A percentile compares a stretch with the other conserved stretches of the same genome.
Conservation (phyloP, 1,140 invertebrate species). For the Laupala kohalensis region DNA sequence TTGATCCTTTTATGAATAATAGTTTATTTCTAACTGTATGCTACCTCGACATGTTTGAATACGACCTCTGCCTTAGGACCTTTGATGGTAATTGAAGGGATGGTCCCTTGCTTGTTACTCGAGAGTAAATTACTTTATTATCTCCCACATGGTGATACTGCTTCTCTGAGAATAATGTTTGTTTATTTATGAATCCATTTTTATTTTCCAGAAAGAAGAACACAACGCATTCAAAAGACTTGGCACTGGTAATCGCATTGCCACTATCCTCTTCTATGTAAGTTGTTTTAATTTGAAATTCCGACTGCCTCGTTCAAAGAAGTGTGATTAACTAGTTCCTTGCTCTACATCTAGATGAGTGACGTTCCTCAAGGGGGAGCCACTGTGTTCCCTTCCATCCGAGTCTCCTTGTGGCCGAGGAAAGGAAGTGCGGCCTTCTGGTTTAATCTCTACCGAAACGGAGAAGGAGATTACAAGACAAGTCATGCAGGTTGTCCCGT, state of each 20-base stretch:
- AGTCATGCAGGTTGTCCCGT: conserved; percentile 96
- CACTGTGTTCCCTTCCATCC: conserved; percentile 84
- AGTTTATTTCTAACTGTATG: no score
- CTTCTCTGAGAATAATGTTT: no score
- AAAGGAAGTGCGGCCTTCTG: conserved; percentile 90
- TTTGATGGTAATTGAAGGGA: no score
- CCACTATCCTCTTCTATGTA: conserved; percentile 84
- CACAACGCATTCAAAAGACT: conserved; percentile 76
- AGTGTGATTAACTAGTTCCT: background rate
- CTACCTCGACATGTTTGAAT: no score
- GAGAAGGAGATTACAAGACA: conserved; percentile 86
- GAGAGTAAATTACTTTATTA: no score
- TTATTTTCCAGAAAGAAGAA: conserved; percentile 61
- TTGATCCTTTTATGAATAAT: no score
- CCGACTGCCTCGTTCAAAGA: no score
- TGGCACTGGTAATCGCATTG: conserved; percentile 83
- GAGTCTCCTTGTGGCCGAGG: conserved; percentile 69
- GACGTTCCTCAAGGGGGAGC: conserved; percentile 91
- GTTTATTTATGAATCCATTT: no score
- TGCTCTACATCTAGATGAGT: conserved; percentile 57
- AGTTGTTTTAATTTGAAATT: no score
- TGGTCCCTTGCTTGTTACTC: no score
- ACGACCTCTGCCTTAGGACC: no score
- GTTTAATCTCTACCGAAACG: conserved; percentile 84
- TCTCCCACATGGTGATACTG: no score